phyloP scores from a whole-genome alignment of 2,113 vertebrate species.

The Amia ocellicauda region DNA sequence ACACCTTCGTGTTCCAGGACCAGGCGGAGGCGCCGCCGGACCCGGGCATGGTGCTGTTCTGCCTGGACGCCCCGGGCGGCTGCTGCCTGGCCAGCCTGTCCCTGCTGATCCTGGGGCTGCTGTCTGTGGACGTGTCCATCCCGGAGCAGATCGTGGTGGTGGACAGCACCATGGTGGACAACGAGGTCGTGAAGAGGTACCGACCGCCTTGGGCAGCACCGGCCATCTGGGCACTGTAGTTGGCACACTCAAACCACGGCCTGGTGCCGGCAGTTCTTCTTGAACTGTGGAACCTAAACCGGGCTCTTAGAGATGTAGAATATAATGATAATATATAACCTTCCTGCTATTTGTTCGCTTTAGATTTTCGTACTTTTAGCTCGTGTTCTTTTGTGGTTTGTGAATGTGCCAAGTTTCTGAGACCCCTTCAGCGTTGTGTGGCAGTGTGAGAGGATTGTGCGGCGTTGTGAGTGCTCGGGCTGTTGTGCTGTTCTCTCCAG shows the following conservation, averaged over 20 bases:
- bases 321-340: no score
- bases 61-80: slow-evolving; percentile 81
- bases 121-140: slow-evolving; percentile 76
- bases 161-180: slow-evolving; percentile 86
- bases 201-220: neutral
- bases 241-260: no score
- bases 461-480: no score
- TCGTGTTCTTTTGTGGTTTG: no score
- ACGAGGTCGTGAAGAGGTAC: slow-evolving; percentile 76
- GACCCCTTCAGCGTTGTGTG: no score
- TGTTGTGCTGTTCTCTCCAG: slow-evolving; percentile 42
- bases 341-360: no score
- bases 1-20: slow-evolving; percentile 65
- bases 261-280: no score
- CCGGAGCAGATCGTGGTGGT: slow-evolving; percentile 92
- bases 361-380: no score
- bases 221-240: neutral
- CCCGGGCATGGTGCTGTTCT: slow-evolving; percentile 65
- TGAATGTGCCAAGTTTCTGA: no score
- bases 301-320: no score
- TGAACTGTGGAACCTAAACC: no score
- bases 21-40: slow-evolving; percentile 40
- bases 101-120: slow-evolving; percentile 79
- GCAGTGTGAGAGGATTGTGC: no score
- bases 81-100: slow-evolving; percentile 70